Conservation (phyloP, 2,113 vertebrate species). For the Muntiacus muntjak region DNA sequence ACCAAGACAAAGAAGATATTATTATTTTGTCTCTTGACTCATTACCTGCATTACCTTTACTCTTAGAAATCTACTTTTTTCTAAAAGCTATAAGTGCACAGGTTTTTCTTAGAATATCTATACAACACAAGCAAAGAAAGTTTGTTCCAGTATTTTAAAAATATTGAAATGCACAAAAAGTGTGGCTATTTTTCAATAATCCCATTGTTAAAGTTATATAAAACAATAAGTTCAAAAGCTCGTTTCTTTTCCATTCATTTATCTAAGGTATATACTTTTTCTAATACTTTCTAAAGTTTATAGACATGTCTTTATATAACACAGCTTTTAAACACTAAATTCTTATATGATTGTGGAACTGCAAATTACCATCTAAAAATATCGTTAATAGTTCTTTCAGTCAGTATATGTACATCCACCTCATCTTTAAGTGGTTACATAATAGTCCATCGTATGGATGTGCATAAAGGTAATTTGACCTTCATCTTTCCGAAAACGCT, state of each 20-base stretch:
- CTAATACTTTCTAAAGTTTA: constrained; percentile 17
- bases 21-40: constrained; percentile 1
- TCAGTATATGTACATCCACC: not conserved
- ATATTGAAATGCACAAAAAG: constrained; percentile 26
- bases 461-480: not conserved
- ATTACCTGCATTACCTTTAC: not conserved
- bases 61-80: constrained; percentile 29
- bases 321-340: constrained; percentile 13
- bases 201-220: not conserved
- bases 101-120: not conserved
- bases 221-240: constrained; percentile 1
- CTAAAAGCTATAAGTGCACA: not conserved
- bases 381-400: not conserved
- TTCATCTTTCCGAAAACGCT: constrained; percentile 28
- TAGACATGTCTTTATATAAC: not conserved
- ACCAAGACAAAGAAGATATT: not conserved
- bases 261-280: not conserved
- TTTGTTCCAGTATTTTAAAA: constrained; percentile 24
- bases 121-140: not conserved
- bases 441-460: not conserved
- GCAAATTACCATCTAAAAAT: constrained; percentile 14
- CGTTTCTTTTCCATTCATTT: not conserved
- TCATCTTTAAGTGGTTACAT: not conserved
- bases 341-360: not conserved
- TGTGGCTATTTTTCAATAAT: not conserved